Conservation (phyloP, 2,888 invertebrate genomes). For the Erebia ligea region DNA sequence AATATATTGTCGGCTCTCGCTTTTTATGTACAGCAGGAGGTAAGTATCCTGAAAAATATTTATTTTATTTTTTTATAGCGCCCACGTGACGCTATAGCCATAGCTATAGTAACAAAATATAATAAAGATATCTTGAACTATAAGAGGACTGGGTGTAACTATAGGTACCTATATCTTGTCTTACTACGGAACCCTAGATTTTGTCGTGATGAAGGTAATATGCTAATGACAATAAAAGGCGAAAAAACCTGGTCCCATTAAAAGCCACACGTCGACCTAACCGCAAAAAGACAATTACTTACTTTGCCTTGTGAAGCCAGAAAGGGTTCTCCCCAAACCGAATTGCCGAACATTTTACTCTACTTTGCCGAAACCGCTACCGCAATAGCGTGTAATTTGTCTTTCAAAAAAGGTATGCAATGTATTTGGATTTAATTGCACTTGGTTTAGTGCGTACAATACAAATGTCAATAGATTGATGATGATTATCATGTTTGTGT, state of each 20-base stretch:
- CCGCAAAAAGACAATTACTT: constrained; percentile 79
- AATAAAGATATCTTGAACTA: too few relatives aligned
- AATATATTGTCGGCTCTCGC: too few relatives aligned
- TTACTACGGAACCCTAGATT: neutral
- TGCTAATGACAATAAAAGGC: constrained; percentile 60
- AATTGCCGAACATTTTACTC: constrained; percentile 60
- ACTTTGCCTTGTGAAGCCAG: constrained; percentile 69
- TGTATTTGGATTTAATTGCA: neutral
- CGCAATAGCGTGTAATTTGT: constrained; percentile 37
- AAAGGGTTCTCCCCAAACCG: constrained; percentile 68
- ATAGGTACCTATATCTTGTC: too few relatives aligned
- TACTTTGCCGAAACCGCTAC: constrained; percentile 50
- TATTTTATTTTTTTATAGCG: too few relatives aligned
- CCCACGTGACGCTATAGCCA: too few relatives aligned
- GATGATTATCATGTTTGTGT: too few relatives aligned
- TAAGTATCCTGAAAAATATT: too few relatives aligned
- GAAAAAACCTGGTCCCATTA: constrained; percentile 69
- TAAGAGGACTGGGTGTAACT: too few relatives aligned
- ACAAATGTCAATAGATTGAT: too few relatives aligned
- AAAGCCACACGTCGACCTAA: constrained; percentile 65
- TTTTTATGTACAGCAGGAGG: too few relatives aligned
- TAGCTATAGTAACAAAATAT: too few relatives aligned
- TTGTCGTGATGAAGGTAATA: constrained; percentile 42
- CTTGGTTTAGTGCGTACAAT: neutral
- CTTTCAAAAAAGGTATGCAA: constrained; percentile 14